Conservation (phyloP, 2,888 invertebrate species). For the Apodemia hepburni region DNA sequence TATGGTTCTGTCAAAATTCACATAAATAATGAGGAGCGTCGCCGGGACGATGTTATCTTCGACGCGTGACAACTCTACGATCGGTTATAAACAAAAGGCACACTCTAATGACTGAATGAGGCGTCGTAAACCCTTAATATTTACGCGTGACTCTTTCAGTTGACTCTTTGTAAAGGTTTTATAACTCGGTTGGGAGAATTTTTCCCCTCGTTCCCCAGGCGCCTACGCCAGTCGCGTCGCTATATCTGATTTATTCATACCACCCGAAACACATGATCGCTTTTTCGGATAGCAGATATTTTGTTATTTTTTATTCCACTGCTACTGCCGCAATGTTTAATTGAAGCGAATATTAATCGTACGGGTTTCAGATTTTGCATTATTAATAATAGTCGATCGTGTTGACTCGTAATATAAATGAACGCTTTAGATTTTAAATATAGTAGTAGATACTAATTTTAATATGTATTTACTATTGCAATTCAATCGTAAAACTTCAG, state of each 20-base stretch:
- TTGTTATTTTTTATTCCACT: conserved; percentile 44
- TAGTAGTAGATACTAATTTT: too few relatives aligned
- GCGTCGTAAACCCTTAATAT: conserved; percentile 73
- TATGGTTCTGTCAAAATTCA: conserved; percentile 71
- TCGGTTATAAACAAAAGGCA: conserved; percentile 71
- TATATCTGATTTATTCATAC: conserved; percentile 77
- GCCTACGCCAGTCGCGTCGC: conserved; percentile 60
- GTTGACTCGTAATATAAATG: conserved; percentile 20
- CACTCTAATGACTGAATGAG: conserved; percentile 74
- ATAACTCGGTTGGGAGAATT: conserved; percentile 59
- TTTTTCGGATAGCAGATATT: conserved; percentile 52
- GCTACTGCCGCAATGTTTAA: conserved; percentile 47
- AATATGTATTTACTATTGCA: too few relatives aligned
- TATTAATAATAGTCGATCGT: conserved; percentile 30
- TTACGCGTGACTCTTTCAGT: conserved; percentile 72
- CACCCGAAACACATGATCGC: conserved; percentile 73
- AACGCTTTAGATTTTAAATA: too few relatives aligned
- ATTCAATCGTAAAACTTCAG: too few relatives aligned
- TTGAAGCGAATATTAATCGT: conserved; percentile 37
- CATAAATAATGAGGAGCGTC: conserved; percentile 70
- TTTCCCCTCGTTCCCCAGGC: conserved; percentile 54
- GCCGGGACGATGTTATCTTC: conserved; percentile 65
- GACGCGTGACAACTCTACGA: conserved; percentile 57
- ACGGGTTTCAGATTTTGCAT: conserved; percentile 32
- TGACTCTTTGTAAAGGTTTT: conserved; percentile 70